Base-by-base conservation (phyloP, 1,140 invertebrate genomes). In the Trissolcus basalis region DNA sequence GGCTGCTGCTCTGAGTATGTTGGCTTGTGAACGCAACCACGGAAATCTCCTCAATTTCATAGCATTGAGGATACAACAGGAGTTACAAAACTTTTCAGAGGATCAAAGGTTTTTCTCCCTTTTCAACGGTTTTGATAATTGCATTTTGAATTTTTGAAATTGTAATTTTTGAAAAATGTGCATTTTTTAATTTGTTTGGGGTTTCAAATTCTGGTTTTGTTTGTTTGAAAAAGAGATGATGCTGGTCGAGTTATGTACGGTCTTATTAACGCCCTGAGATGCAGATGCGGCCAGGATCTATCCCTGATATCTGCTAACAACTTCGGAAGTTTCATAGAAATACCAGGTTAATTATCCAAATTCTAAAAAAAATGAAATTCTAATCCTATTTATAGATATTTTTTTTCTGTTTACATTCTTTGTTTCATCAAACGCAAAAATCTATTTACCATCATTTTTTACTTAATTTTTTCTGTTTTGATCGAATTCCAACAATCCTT, bases 171-270 rank as follows among this genome's bases (percentile, higher is more conserved):
- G 36, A 39, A 35, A 35, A 35, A 35, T n/a, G n/a, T n/a, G n/a
- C n/a, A n/a, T n/a, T 39, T 11, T 11, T 39, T 11, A 4, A 39
- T 11, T 39, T 39, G 36, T 4, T 27, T 27, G n/a, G n/a, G n/a
- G n/a, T n/a, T n/a, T n/a, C n/a, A n/a, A n/a, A n/a, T n/a, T n/a
- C n/a, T n/a, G 19, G 19, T 60, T 55, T 67, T 11, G 55, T 27
- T 27, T 27, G 2, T n/a, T n/a, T n/a, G n/a, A n/a, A n/a, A 27
- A 27, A 88, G 86, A 51, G 92, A 92, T 75, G 92, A 93, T 72
- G 91, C 91, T 0, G 89, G 90, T 2, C 86, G 91, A 56, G 90
- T 93, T 3, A 90, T 93, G 89, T 92, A 92, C 77, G 92, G 92
- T 5, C 78, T 93, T 80, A 90, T 89, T 0, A 92, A 92, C 73